Conservation (phyloP, 2,113 vertebrate species). For the Cavia porcellus region DNA sequence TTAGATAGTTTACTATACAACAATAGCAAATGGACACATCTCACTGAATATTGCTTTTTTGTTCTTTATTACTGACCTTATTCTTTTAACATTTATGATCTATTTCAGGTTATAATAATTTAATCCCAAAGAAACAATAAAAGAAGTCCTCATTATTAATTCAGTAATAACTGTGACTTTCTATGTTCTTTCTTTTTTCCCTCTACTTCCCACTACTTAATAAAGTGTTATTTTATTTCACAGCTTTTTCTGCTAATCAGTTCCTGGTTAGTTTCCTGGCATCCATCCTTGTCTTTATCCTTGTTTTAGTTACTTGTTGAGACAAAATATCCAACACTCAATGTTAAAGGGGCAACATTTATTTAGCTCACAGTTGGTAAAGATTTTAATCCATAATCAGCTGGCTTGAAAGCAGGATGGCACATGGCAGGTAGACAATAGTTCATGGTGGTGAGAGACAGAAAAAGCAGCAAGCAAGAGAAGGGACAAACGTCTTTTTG, state of each 20-base stretch:
- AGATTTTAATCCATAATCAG: not conserved
- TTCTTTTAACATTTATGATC: conserved; percentile 6
- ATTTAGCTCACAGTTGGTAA: not conserved
- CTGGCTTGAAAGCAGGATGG: not conserved
- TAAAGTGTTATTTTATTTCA: not conserved
- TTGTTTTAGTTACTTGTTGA: not conserved
- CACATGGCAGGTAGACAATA: not conserved
- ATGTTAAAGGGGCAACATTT: not conserved
- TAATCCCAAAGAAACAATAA: conserved; percentile 47
- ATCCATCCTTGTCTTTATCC: not conserved
- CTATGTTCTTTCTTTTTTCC: not conserved
- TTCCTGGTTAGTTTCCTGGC: not conserved
- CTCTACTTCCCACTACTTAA: not conserved
- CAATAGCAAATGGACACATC: not conserved
- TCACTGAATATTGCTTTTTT: not conserved
- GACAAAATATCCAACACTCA: not conserved
- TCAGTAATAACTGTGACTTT: not conserved
- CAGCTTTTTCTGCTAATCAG: not conserved
- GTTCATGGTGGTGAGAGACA: not conserved
- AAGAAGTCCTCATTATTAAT: not conserved
- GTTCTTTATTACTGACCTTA: not conserved
- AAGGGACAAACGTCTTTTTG: not conserved
- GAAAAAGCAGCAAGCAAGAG: not conserved
- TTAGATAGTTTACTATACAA: not conserved
- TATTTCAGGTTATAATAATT: conserved; percentile 39